These are phyloP conservation scores for Corydoras maculifer DNA, from an alignment of 2,113 vertebrate species.

Conservation along the genomic window DNA sequence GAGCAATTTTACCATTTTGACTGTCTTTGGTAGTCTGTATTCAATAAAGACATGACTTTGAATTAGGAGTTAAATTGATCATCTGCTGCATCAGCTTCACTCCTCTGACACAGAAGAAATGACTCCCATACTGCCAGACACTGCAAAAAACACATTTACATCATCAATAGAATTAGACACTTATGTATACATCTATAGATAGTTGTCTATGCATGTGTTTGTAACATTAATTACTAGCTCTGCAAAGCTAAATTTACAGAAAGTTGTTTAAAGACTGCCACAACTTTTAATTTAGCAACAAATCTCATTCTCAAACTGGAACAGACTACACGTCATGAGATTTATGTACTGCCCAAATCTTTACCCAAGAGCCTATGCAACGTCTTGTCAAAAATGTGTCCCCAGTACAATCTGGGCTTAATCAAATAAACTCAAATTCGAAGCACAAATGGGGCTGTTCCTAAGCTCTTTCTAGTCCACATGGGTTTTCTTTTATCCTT, in stretches of 20 bases:
- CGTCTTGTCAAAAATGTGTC: background rate
- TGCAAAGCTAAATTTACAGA: slow-evolving; percentile 26
- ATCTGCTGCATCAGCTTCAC: slow-evolving; percentile 59
- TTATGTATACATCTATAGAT: too few species aligned
- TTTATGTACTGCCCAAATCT: slow-evolving; percentile 24
- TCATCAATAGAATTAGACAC: background rate
- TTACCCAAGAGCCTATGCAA: background rate
- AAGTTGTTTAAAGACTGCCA: slow-evolving; percentile 18
- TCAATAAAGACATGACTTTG: slow-evolving; percentile 5
- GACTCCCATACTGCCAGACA: slow-evolving; percentile 94
- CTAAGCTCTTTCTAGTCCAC: too few species aligned
- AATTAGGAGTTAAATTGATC: slow-evolving; percentile 50
- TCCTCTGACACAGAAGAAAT: slow-evolving; percentile 79
- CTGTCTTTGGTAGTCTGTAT: slow-evolving; percentile 25
- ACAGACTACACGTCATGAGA: slow-evolving; percentile 24
- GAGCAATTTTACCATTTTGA: slow-evolving; percentile 6
- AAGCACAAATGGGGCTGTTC: too few species aligned
- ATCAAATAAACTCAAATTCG: too few species aligned
- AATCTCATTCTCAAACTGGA: slow-evolving; percentile 36
- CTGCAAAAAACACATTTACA: slow-evolving; percentile 60
- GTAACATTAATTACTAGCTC: background rate
- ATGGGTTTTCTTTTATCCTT: too few species aligned
- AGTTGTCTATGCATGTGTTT: too few species aligned
- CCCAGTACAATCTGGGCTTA: too few species aligned
- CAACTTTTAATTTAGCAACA: slow-evolving; percentile 36